Percentiles rank a stretch among this genome's conserved stretches.
phyloP scores from a whole-genome alignment of 1,140 invertebrate genomes.

The Pseudobourletiella spinata region DNA sequence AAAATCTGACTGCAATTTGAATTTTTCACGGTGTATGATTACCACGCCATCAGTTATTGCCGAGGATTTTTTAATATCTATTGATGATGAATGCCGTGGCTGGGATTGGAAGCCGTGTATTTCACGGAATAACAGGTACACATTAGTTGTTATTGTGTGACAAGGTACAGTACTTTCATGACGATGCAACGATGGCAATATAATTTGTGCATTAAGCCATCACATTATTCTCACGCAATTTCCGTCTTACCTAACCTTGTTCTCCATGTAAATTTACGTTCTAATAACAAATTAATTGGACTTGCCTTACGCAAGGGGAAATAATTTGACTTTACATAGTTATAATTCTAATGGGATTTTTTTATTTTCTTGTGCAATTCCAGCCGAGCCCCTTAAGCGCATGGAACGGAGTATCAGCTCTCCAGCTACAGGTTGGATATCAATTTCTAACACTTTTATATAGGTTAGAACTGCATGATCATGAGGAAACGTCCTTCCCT shows the following conservation, averaged over 20 bases:
- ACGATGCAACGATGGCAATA: neutral
- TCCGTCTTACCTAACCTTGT: too few species aligned
- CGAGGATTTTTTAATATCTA: neutral
- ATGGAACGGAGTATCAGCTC: constrained; percentile 36
- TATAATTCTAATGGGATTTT: neutral
- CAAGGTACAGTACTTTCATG: neutral
- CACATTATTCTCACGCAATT: too few species aligned
- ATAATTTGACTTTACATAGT: neutral
- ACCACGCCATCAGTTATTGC: neutral
- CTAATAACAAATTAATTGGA: neutral
- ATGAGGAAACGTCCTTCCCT: too few species aligned
- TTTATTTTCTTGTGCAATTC: constrained; percentile 24
- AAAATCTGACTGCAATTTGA: too few species aligned
- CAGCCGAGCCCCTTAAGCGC: constrained; percentile 35
- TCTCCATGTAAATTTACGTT: neutral
- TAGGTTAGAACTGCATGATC: neutral
- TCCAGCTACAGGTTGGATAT: constrained; percentile 36
- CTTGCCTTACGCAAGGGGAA: neutral
- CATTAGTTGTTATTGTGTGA: neutral
- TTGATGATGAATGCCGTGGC: neutral
- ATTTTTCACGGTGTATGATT: too few species aligned
- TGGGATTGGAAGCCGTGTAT: neutral
- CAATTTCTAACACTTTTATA: neutral
- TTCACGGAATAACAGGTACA: neutral
- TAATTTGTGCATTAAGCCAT: neutral